Percentiles rank a stretch among this genome's conserved stretches.
Conservation (phyloP, 2,797 vertebrate species). For the Pseudochromis fuscus region DNA sequence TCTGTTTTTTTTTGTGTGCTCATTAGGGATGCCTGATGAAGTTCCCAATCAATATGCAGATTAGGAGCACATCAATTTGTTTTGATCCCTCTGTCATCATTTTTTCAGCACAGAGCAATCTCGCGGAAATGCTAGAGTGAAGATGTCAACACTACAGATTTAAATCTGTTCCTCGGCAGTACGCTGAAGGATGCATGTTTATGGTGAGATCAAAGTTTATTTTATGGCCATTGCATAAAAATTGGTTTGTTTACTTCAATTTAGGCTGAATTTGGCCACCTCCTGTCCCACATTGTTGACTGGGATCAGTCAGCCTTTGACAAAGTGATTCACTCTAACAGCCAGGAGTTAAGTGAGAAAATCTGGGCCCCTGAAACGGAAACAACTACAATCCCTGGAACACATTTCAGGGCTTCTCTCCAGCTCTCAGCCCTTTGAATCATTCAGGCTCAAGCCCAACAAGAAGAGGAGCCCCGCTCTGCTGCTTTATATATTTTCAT, state of each 20-base stretch:
- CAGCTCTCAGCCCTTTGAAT: background rate
- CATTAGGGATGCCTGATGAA: slow-evolving; percentile 84
- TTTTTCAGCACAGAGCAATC: slow-evolving; percentile 32
- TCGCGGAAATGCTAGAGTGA: slow-evolving; percentile 34
- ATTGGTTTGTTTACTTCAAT: slow-evolving; percentile 4
- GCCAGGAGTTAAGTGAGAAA: background rate
- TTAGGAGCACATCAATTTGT: slow-evolving; percentile 80
- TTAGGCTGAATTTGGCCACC: background rate
- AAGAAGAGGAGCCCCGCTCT: background rate
- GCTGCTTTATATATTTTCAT: background rate
- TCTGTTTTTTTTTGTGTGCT: slow-evolving; percentile 61
- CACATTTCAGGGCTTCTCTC: background rate
- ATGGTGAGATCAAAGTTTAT: slow-evolving; percentile 14
- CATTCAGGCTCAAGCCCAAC: background rate
- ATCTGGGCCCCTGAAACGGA: background rate
- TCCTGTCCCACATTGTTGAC: background rate
- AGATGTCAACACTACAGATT: slow-evolving; percentile 48
- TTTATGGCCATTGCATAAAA: background rate
- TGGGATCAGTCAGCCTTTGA: slow-evolving; percentile 14
- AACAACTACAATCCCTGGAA: background rate
- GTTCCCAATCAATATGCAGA: slow-evolving; percentile 87
- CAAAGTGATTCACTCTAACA: background rate
- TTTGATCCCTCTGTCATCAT: slow-evolving; percentile 62
- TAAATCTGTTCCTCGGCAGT: slow-evolving; percentile 16
- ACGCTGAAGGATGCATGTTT: slow-evolving; percentile 11